Percentiles rank a stretch among this genome's conserved stretches.
Evolutionary conservation across 2,888 invertebrate genomes (phyloP).

Genomic region (Sepiola atlantica): DNA sequence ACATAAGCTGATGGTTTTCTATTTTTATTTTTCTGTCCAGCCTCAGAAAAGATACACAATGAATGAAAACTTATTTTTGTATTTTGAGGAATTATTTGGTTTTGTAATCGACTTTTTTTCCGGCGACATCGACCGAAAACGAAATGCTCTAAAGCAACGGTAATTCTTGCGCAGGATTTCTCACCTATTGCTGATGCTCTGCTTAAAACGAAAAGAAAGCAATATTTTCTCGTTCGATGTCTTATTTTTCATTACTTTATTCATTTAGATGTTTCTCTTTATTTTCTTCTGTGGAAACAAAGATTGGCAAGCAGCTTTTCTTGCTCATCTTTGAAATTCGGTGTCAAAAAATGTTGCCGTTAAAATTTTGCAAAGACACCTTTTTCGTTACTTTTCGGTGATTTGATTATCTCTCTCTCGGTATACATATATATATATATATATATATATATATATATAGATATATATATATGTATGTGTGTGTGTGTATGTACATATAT

Average conservation of each 20-base stretch:
- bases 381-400: not conserved
- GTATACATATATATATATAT: no score
- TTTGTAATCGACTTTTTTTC: not conserved
- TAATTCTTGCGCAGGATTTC: not conserved
- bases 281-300: not conserved
- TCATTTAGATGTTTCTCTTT: not conserved
- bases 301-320: not conserved
- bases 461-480: no score
- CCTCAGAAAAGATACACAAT: constrained; percentile 1
- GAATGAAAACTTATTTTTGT: not conserved
- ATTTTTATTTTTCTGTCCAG: not conserved
- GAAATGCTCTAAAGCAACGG: not conserved
- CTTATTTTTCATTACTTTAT: no score
- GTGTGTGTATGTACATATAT: no score
- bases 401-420: not conserved
- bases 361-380: constrained; percentile 20
- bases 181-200: not conserved
- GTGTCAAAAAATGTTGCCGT: not conserved
- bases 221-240: not conserved
- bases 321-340: not conserved
- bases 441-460: no score
- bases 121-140: not conserved
- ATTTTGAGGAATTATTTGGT: not conserved
- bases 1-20: not conserved
- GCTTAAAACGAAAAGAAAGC: not conserved